Conservation (phyloP, 2,888 invertebrate genomes). For the Keiferia lycopersicella region DNA sequence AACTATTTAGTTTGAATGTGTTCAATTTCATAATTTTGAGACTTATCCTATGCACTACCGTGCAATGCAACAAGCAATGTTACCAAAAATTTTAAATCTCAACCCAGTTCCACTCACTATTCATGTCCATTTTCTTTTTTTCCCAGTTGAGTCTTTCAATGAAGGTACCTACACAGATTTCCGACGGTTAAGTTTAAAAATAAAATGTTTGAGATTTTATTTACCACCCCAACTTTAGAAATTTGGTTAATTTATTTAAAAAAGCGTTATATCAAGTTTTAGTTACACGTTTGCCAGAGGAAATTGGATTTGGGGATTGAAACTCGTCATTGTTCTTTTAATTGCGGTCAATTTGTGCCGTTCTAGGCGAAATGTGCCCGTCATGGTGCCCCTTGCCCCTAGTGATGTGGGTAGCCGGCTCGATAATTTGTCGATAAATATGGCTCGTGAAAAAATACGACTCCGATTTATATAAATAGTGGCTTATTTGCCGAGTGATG, state of each 20-base stretch:
- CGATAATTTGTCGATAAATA: slow-evolving; percentile 10
- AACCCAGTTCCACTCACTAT: no score
- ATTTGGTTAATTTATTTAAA: slow-evolving; percentile 53
- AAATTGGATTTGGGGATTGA: slow-evolving; percentile 80
- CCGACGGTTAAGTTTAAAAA: neutral
- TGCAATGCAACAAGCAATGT: neutral
- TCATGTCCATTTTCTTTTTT: no score
- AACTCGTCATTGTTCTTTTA: slow-evolving; percentile 80
- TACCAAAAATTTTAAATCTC: no score
- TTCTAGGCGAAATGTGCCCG: slow-evolving; percentile 76
- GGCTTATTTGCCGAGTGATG: no score
- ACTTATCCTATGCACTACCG: neutral
- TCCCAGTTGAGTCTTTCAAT: no score
- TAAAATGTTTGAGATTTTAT: neutral
- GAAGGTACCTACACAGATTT: no score
- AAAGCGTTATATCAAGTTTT: slow-evolving; percentile 65
- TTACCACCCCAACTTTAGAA: neutral
- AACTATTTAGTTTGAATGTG: no score
- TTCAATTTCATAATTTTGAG: no score
- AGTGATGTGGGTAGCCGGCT: neutral
- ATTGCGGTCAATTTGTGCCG: slow-evolving; percentile 78
- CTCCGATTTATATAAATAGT: no score
- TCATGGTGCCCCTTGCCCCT: slow-evolving; percentile 55
- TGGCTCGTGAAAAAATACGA: neutral
- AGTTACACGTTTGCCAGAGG: slow-evolving; percentile 71